A percentile compares a stretch with the other conserved stretches of the same genome.
Evolutionary conservation across 2,888 invertebrate species (phyloP).

Genomic region (Subacronicta megacephala): DNA sequence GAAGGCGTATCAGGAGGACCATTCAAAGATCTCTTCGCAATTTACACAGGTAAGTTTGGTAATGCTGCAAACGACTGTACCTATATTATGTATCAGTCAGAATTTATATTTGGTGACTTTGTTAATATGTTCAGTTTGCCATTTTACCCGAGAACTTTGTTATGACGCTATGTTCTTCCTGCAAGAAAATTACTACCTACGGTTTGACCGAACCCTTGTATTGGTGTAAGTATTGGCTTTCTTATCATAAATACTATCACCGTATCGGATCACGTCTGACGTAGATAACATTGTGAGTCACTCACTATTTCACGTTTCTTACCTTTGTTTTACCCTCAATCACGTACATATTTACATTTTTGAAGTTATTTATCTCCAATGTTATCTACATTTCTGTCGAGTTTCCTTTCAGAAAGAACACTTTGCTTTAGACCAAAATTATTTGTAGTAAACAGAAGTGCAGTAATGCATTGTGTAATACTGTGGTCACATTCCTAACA

Average conservation of each 20-base stretch:
- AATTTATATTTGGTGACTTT: too few species aligned
- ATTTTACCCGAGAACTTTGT: too few species aligned
- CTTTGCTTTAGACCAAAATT: neutral
- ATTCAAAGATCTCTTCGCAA: slow-evolving; percentile 94
- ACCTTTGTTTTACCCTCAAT: slow-evolving; percentile 26
- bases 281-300: slow-evolving; percentile 76
- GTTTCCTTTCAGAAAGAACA: slow-evolving; percentile 1
- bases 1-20: slow-evolving; percentile 97
- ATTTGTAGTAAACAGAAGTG: neutral
- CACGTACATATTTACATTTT: slow-evolving; percentile 27
- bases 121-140: too few species aligned
- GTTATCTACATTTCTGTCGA: neutral
- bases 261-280: slow-evolving; percentile 77
- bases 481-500: neutral
- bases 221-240: slow-evolving; percentile 39
- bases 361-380: slow-evolving; percentile 9
- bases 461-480: neutral
- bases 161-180: too few species aligned
- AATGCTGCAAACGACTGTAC: neutral
- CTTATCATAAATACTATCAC: slow-evolving; percentile 70
- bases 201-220: slow-evolving; percentile 23
- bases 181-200: neutral
- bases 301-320: slow-evolving; percentile 53
- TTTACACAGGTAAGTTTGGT: slow-evolving; percentile 91
- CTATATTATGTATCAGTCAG: neutral